Evolutionary conservation across 2,113 vertebrate genomes (phyloP), one percentile per base, ranked within the genome.

Genomic region (Mormoops blainvillei): DNA sequence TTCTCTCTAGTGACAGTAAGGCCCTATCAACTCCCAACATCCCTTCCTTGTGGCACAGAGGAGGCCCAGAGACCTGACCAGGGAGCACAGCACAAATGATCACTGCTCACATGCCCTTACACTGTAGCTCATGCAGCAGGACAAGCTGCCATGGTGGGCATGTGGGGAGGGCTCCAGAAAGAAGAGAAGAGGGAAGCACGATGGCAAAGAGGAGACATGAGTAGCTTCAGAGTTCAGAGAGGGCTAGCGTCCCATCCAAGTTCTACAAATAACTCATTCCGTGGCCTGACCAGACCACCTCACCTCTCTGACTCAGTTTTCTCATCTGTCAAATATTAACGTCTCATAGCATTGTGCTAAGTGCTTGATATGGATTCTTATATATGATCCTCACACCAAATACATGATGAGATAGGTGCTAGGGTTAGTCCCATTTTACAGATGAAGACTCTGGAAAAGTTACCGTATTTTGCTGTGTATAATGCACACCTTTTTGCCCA

Each of bases 101-200:
- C 68, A 77, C n/a, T 14, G 1, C 26, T 10, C 33, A 45, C 4
- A 9, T 12, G 33, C 11, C 26, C 38, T 50, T 20, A 26, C 2
- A 1, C 18, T 33, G 16, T 5, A 15, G 10, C 4, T 38, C 4
- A 6, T 13, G n/a, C 7, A 63, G 61, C 28, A 63, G 61, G 61
- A 0, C 61, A 14, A 15, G n/a, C 10, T 11, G 0, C 4, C 2
- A 0, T 24, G 12, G 3, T 1, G 10, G 45, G 45, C 4, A 26
- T 28, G 7, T 4, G n/a, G 3, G 7, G 26, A 15, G 0, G 24
- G 4, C 4, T 56, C 31, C 54, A 16, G 48, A 43, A 68, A 61
- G 68, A 68, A 52, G 28, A 13, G 33, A 41, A 5, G 5, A 1
- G 1, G 52, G 14, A 65, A 38, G 19, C 20, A 36, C 43, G 43